Evolutionary conservation across 2,888 invertebrate genomes (phyloP).

Genomic region (Dolichopus griseipennis): DNA sequence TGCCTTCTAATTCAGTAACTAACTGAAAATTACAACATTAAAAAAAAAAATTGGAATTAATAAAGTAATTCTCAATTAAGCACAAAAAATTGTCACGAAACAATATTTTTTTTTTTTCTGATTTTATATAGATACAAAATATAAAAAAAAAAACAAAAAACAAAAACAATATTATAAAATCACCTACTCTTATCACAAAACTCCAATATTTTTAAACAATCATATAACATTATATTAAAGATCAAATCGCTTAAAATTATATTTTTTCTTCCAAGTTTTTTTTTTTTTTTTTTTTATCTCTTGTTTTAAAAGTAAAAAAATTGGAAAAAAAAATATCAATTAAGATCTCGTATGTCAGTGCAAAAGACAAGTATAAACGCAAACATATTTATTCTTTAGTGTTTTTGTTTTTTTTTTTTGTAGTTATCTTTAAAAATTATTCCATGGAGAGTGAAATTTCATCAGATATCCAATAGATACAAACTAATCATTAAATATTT

Average conservation of each 20-base stretch:
- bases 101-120: not conserved
- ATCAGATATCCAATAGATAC: not conserved
- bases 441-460: not conserved
- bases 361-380: not conserved
- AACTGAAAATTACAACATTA: too few relatives aligned
- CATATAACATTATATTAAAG: not conserved
- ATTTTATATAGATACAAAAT: not conserved
- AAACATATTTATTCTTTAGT: not conserved
- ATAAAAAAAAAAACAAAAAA: too few relatives aligned
- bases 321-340: not conserved
- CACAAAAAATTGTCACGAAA: not conserved
- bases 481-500: not conserved
- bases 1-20: not conserved
- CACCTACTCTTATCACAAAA: slow-evolving; percentile 1
- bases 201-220: not conserved
- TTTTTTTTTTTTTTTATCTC: not conserved
- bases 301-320: not conserved
- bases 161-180: not conserved
- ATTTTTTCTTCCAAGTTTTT: not conserved
- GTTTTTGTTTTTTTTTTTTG: too few relatives aligned
- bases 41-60: not conserved
- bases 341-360: slow-evolving; percentile 1
- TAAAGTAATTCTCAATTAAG: slow-evolving; percentile 1
- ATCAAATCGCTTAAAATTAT: not conserved
- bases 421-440: not conserved